Evolutionary conservation across 2,888 invertebrate species (phyloP).

Genomic region (Idaea aversata): DNA sequence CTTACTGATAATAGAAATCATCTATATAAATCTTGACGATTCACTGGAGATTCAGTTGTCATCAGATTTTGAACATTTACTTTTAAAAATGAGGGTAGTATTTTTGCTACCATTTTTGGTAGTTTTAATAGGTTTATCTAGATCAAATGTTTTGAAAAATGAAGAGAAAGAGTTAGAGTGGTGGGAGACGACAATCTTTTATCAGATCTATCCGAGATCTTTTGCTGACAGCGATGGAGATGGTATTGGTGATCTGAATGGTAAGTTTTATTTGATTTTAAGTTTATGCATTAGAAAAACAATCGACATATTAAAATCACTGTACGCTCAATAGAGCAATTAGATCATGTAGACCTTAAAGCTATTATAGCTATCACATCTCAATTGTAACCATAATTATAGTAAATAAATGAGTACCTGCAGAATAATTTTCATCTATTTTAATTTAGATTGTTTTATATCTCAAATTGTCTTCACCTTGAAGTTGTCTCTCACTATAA

Average conservation of each 20-base stretch:
- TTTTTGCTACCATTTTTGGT: conserved; percentile 45
- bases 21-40: conserved; percentile 34
- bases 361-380: no score
- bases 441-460: no score
- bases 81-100: conserved; percentile 45
- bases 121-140: conserved; percentile 27
- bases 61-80: neutral
- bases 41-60: conserved; percentile 9
- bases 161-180: conserved; percentile 74
- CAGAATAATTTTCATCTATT: no score
- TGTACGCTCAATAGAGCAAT: no score
- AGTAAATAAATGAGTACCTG: no score
- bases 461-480: no score
- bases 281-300: no score
- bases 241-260: conserved; percentile 83
- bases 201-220: conserved; percentile 89
- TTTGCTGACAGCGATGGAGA: conserved; percentile 89
- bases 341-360: no score
- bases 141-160: conserved; percentile 37
- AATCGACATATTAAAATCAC: no score
- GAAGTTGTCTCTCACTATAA: no score
- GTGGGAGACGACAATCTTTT: conserved; percentile 88
- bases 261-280: conserved; percentile 42
- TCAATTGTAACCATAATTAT: no score
- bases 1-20: neutral